Percentiles rank a stretch among this genome's conserved stretches.
phyloP scores from a whole-genome alignment of 2,888 invertebrate species.

The Ceramica pisi region DNA sequence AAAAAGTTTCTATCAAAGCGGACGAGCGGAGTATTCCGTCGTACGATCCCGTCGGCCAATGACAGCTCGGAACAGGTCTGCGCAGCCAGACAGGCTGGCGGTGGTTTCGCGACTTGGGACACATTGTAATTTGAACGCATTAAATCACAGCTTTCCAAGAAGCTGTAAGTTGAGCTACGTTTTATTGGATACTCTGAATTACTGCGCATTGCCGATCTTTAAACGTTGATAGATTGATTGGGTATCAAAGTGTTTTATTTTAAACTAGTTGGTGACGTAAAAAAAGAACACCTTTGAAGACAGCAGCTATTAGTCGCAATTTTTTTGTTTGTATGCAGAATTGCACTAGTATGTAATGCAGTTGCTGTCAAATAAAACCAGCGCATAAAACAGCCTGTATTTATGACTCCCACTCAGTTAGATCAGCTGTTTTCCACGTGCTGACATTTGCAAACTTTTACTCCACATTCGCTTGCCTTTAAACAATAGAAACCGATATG shows the following conservation, averaged over 20 bases:
- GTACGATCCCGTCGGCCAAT: conserved; percentile 71
- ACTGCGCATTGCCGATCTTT: conserved; percentile 23
- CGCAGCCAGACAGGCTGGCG: conserved; percentile 77
- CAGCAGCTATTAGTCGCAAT: too few species aligned
- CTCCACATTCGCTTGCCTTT: conserved; percentile 43
- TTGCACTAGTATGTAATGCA: not conserved
- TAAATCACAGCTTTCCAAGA: conserved; percentile 63
- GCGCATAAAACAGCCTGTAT: not conserved
- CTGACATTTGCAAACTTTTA: conserved; percentile 26
- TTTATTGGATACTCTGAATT: conserved; percentile 54
- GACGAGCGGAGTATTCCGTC: conserved; percentile 70
- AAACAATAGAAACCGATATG: conserved; percentile 45
- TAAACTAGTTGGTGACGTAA: not conserved
- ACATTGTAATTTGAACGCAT: conserved; percentile 62
- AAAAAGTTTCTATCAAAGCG: conserved; percentile 83
- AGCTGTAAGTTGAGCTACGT: conserved; percentile 47
- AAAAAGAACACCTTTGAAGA: too few species aligned
- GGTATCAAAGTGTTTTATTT: not conserved
- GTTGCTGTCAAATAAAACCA: not conserved
- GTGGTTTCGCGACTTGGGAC: conserved; percentile 53
- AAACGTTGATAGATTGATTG: conserved; percentile 17
- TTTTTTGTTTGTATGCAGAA: not conserved
- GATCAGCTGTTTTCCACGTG: conserved; percentile 26
- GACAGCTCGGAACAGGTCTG: conserved; percentile 67
- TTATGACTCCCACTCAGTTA: not conserved